These are phyloP conservation scores for Stenurella melanura DNA, from an alignment of 2,888 invertebrate genomes.

Conservation along the genomic window DNA sequence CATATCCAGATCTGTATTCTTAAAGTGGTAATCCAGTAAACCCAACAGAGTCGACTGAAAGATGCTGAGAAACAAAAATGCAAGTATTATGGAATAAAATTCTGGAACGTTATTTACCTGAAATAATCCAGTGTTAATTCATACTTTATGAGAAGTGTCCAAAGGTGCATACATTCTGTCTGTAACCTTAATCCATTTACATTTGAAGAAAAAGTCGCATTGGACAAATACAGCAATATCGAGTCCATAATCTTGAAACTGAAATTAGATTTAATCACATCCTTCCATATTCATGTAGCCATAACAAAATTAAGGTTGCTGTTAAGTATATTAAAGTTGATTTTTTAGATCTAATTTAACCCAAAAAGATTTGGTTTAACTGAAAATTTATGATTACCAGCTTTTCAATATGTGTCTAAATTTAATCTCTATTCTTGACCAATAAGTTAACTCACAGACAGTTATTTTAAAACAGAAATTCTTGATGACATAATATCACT, in stretches of 20 bases:
- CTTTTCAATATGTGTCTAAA: too few relatives aligned
- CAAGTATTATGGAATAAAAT: not conserved
- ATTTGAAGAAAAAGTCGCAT: conserved; percentile 74
- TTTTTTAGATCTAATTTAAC: too few relatives aligned
- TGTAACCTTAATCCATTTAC: conserved; percentile 77
- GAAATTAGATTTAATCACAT: conserved; percentile 45
- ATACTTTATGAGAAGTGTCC: conserved; percentile 76
- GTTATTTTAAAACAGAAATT: too few relatives aligned
- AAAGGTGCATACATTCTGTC: conserved; percentile 79
- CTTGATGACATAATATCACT: too few relatives aligned
- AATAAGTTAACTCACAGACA: too few relatives aligned
- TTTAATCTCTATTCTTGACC: too few relatives aligned
- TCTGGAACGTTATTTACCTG: conserved; percentile 61
- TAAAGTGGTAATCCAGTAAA: conserved; percentile 77
- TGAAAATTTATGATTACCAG: too few relatives aligned
- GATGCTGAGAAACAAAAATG: conserved; percentile 64
- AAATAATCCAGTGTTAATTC: conserved; percentile 74
- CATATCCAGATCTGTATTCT: conserved; percentile 75
- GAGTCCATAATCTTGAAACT: conserved; percentile 76
- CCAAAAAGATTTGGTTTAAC: too few relatives aligned
- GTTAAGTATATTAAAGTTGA: too few relatives aligned
- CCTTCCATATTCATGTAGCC: too few relatives aligned
- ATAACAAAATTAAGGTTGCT: too few relatives aligned
- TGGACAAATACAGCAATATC: conserved; percentile 76
- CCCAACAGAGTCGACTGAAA: conserved; percentile 76